Conservation (phyloP, 2,888 invertebrate species). For the Rhogogaster chlorosoma region DNA sequence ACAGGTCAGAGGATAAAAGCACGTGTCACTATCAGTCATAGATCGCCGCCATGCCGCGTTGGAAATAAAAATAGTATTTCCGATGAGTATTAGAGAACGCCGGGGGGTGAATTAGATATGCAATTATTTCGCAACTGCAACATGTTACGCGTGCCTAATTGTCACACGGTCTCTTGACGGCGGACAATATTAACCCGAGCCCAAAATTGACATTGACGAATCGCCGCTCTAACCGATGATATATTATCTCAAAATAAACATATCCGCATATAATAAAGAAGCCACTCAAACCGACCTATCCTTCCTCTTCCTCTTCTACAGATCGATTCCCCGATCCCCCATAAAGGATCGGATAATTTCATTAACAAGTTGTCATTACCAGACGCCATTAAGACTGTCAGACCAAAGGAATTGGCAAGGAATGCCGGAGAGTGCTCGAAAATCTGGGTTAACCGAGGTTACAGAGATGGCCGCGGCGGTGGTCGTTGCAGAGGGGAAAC, state of each 20-base stretch:
- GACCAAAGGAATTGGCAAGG: constrained; percentile 41
- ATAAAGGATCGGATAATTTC: neutral
- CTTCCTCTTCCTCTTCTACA: neutral
- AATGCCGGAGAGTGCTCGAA: constrained; percentile 13
- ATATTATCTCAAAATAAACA: constrained; percentile 16
- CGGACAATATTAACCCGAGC: constrained; percentile 9
- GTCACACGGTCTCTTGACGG: neutral
- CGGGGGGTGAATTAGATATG: neutral
- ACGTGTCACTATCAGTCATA: constrained; percentile 23
- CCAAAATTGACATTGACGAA: neutral
- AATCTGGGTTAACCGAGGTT: constrained; percentile 44
- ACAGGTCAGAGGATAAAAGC: neutral
- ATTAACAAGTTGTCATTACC: neutral
- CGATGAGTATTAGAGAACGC: neutral
- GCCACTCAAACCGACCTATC: neutral
- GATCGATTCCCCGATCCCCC: neutral
- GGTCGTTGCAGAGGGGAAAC: constrained; percentile 24
- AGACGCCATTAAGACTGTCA: constrained; percentile 29
- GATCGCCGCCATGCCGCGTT: neutral
- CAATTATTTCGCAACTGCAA: neutral
- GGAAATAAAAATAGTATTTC: neutral
- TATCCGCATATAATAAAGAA: neutral
- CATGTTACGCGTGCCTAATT: neutral
- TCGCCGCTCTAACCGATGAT: neutral
- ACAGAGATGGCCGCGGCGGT: constrained; percentile 5